Percentiles rank a stretch among this genome's conserved stretches.
Evolutionary conservation across 2,113 vertebrate genomes (phyloP).

Genomic region (Petrocephalus zakoni): DNA sequence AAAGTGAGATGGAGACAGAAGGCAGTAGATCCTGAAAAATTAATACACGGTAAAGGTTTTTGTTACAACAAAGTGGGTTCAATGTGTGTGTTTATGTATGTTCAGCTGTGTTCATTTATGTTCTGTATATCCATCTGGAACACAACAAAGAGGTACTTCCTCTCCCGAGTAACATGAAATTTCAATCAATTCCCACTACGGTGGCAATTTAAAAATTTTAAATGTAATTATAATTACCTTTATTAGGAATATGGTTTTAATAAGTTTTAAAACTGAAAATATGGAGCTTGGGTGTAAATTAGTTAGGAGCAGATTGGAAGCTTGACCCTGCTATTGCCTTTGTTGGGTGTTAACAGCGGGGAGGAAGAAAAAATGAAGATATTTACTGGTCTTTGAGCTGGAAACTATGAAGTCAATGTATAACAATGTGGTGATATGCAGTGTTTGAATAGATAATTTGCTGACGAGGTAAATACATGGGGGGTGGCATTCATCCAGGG

Average conservation of each 20-base stretch:
- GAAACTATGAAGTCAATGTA: background rate
- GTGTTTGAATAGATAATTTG: background rate
- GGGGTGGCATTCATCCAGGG: background rate
- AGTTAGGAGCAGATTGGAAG: background rate
- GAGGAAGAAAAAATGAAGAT: background rate
- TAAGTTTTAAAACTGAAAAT: conserved; percentile 20
- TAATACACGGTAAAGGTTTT: background rate
- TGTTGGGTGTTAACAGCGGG: background rate
- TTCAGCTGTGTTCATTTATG: conserved; percentile 3
- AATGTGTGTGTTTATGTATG: background rate
- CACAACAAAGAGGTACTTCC: conserved; percentile 20
- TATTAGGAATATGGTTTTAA: conserved; percentile 13
- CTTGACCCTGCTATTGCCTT: background rate
- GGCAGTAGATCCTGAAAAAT: background rate
- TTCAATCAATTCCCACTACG: background rate
- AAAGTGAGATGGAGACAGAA: conserved; percentile 2
- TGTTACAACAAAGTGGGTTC: background rate
- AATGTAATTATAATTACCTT: conserved; percentile 3
- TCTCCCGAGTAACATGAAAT: conserved; percentile 15
- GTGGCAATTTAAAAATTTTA: background rate
- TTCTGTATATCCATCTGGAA: conserved; percentile 19
- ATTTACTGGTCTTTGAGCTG: background rate
- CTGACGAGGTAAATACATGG: background rate
- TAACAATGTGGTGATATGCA: background rate
- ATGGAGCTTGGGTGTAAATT: background rate